Conservation (phyloP, 2,888 invertebrate genomes). For the Matsumyia berberina region DNA sequence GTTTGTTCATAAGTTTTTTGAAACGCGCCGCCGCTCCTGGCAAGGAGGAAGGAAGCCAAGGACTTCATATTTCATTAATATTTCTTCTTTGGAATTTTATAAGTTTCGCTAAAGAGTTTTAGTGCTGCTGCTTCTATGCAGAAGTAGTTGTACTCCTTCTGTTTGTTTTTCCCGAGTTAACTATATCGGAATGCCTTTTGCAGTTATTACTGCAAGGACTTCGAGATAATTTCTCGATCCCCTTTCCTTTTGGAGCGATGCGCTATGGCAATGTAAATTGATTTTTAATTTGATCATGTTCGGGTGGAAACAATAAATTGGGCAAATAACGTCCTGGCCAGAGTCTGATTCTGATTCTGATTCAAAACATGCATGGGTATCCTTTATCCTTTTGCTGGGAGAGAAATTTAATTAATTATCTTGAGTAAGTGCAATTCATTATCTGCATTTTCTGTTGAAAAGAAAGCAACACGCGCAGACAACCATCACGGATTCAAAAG, state of each 20-base stretch:
- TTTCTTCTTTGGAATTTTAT: conserved; percentile 56
- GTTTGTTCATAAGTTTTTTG: conserved; percentile 26
- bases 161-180: conserved; percentile 13
- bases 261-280: neutral
- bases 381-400: neutral
- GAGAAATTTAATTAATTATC: conserved; percentile 49
- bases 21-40: neutral
- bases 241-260: neutral
- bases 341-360: neutral
- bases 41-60: neutral
- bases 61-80: conserved; percentile 52
- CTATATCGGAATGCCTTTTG: conserved; percentile 8
- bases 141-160: neutral
- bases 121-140: neutral
- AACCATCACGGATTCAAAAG: neutral
- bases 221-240: conserved; percentile 16
- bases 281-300: conserved; percentile 34
- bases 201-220: conserved; percentile 26
- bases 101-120: conserved; percentile 17
- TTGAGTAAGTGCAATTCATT: conserved; percentile 35
- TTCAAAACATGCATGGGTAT: neutral
- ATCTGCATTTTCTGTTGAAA: conserved; percentile 16
- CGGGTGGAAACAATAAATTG: neutral
- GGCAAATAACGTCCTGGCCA: neutral
- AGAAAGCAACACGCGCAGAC: neutral